A percentile compares a stretch with the other conserved stretches of the same genome.
Evolutionary conservation across 2,888 invertebrate genomes (phyloP).

Genomic region (Synergus umbraculus): DNA sequence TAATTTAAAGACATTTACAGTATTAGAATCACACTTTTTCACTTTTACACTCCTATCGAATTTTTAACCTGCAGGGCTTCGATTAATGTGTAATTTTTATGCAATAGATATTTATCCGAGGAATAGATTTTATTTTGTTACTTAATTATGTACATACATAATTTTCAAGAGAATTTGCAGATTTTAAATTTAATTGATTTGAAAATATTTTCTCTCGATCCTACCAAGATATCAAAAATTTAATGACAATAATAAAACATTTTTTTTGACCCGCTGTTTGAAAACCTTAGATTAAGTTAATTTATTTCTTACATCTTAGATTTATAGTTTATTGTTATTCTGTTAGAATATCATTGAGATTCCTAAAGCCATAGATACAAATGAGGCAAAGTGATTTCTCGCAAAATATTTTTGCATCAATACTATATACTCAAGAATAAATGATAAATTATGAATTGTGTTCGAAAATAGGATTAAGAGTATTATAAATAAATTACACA

Average conservation of each 20-base stretch:
- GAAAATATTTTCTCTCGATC: neutral
- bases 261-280: neutral
- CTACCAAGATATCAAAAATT: neutral
- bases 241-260: neutral
- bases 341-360: constrained; percentile 30
- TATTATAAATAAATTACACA: constrained; percentile 20
- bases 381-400: neutral
- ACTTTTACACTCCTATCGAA: constrained; percentile 6
- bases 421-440: constrained; percentile 29
- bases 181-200: neutral
- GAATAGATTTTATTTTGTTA: neutral
- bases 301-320: constrained; percentile 1
- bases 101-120: neutral
- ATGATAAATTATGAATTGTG: constrained; percentile 14
- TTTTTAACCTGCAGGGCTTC: neutral
- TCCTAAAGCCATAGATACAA: constrained; percentile 22
- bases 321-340: constrained; percentile 13
- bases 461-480: constrained; percentile 20
- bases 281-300: constrained; percentile 14
- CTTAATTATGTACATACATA: constrained; percentile 22
- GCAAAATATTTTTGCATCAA: neutral
- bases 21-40: constrained; percentile 37
- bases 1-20: constrained; percentile 18
- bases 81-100: neutral
- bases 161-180: neutral